Evolutionary conservation across 2,113 vertebrate genomes (phyloP).

Genomic region (Anolis sagrei): DNA sequence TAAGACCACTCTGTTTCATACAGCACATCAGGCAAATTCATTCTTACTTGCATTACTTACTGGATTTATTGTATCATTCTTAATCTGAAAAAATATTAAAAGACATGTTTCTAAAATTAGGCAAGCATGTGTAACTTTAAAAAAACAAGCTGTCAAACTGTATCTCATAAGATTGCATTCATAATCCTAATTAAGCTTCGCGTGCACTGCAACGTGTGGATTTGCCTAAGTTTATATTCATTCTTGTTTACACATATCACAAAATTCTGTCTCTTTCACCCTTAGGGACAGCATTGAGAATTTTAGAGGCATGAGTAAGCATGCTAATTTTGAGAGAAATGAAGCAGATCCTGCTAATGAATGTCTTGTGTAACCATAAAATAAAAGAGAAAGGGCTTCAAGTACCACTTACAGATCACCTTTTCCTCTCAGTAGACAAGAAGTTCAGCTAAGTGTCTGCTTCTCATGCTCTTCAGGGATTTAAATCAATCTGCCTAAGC

Average conservation of each 20-base stretch:
- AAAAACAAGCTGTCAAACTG: constrained; percentile 60
- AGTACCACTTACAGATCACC: constrained; percentile 52
- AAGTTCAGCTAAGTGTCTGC: constrained; percentile 29
- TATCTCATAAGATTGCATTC: constrained; percentile 56
- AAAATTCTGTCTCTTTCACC: constrained; percentile 67
- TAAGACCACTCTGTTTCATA: constrained; percentile 25
- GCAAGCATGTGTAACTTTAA: constrained; percentile 34
- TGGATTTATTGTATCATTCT: constrained; percentile 50
- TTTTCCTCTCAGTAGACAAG: constrained; percentile 51
- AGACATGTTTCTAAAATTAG: constrained; percentile 32
- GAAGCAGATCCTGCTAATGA: constrained; percentile 57
- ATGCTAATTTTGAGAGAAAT: constrained; percentile 69
- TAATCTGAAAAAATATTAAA: constrained; percentile 51
- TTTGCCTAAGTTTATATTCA: constrained; percentile 73
- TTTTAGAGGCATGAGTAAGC: constrained; percentile 64
- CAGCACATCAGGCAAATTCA: constrained; percentile 44
- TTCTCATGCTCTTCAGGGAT: constrained; percentile 49
- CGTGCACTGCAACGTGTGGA: constrained; percentile 60
- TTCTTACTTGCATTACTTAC: background rate
- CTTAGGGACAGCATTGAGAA: constrained; percentile 51
- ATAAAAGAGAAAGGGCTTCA: constrained; percentile 48
- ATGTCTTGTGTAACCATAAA: constrained; percentile 54
- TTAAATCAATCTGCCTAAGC: constrained; percentile 37
- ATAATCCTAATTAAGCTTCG: constrained; percentile 71
- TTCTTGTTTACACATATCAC: constrained; percentile 69